Base-by-base conservation (phyloP, 35 echinoderm and acorn worm species). In the Heliocidaris tuberculata region DNA sequence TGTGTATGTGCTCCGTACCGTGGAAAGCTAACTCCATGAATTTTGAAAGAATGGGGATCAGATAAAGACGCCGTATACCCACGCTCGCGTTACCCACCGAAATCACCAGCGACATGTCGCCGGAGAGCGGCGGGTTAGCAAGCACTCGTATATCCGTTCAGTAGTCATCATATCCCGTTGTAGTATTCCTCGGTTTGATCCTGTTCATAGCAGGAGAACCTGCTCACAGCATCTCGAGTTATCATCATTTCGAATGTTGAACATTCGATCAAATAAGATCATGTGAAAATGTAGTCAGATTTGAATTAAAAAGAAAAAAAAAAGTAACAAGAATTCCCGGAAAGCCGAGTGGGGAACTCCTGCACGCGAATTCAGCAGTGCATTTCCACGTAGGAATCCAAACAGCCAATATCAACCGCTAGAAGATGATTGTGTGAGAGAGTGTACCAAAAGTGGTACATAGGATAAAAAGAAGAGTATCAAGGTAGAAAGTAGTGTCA, bases 171-270 rank as follows among this genome's bases (percentile, higher is more conserved):
- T 48, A n/a, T 89, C 87, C 87, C 87, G 15, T 89, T 86, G 87
- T 21, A 78, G 27, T n/a, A 78, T 89, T 89, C 47, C 87, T 89
- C 87, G 87, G 87, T 78, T 17, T 47, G 47, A 89, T 89, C 31
- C 32, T 89, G 87, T 89, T 89, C 87, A 89, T 27, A 32, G 87
- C 87, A 89, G 32, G 30, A 89, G 32, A 47, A 47, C 17, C 31
- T 89, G 87, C 87, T 89, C 87, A 89, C 87, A 89, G 87, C 87
- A 89, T 89, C 87, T 89, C 87, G 87, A 89, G 87, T 89, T 89
- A 13, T 89, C 24, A 89, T 89, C 87, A 89, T 13, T 89, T 89
- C 87, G 87, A 89, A 89, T 32, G 87, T 32, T 15, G 31, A 31
- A 86, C 87, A 42, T 89, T 89, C 87, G 87, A 89, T 89, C 87